These are phyloP conservation scores for Hemibagrus wyckioides DNA, from an alignment of 2,113 vertebrate species.

Conservation along the genomic window DNA sequence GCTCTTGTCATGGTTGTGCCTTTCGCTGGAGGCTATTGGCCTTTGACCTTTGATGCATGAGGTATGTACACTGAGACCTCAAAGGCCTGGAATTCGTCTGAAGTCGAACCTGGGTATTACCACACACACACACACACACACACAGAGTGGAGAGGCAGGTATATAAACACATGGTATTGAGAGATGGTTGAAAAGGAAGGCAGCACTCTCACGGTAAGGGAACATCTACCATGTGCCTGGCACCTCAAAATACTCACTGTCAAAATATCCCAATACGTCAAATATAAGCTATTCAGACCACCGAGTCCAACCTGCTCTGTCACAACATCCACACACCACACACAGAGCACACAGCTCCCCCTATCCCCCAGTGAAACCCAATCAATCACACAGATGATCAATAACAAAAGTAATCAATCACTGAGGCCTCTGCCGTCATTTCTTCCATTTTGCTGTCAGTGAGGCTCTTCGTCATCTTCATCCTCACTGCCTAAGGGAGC, in stretches of 20 bases:
- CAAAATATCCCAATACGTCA: neutral
- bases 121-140: constrained; percentile 38
- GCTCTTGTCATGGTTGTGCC: constrained; percentile 75
- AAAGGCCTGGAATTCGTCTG: constrained; percentile 64
- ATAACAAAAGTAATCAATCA: constrained; percentile 48
- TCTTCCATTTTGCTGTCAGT: constrained; percentile 36
- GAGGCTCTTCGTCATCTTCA: constrained; percentile 42
- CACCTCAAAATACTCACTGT: neutral
- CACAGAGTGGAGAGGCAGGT: constrained; percentile 32
- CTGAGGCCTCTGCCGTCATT: constrained; percentile 24
- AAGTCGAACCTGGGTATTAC: constrained; percentile 56
- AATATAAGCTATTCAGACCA: neutral
- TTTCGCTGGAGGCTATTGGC: constrained; percentile 78
- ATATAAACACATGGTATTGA: neutral
- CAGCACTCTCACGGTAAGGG: neutral
- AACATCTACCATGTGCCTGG: neutral
- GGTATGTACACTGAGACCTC: constrained; percentile 68
- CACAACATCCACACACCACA: constrained; percentile 20
- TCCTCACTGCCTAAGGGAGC: constrained; percentile 7
- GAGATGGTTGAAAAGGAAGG: constrained; percentile 31
- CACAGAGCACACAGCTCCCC: constrained; percentile 11
- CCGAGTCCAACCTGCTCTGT: neutral
- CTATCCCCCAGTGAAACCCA: constrained; percentile 21
- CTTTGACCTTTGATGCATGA: constrained; percentile 76
- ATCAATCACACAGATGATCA: constrained; percentile 50